Conservation (phyloP, 2,797 vertebrate genomes). For the Emys orbicularis region DNA sequence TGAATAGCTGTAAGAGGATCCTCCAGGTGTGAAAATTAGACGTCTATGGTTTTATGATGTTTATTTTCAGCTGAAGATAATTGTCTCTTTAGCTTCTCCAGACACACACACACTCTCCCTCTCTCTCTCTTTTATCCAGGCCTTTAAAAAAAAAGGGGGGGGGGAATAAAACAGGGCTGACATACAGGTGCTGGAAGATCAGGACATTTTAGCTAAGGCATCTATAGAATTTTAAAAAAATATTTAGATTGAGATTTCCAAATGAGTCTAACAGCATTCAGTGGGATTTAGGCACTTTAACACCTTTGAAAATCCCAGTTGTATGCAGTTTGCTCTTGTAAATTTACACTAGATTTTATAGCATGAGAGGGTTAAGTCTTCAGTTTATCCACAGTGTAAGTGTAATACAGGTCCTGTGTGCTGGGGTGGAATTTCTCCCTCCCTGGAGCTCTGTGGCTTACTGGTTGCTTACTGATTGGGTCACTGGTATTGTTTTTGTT, state of each 20-base stretch:
- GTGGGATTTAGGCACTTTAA: constrained; percentile 34
- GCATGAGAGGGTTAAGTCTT: not conserved
- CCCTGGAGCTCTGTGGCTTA: not conserved
- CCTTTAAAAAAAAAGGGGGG: not conserved
- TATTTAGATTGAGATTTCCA: constrained; percentile 58
- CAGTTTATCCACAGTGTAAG: not conserved
- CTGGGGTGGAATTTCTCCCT: not conserved
- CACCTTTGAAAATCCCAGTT: constrained; percentile 12
- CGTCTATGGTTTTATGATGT: constrained; percentile 82
- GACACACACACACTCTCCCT: constrained; percentile 4
- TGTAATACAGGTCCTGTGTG: rapidly evolving
- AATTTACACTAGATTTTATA: constrained; percentile 7
- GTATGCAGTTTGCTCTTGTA: not conserved
- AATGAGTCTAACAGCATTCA: constrained; percentile 48
- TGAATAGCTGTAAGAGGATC: constrained; percentile 80
- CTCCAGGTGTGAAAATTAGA: constrained; percentile 83
- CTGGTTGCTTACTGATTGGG: not conserved
- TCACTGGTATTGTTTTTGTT: not conserved
- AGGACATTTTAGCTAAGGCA: constrained; percentile 34
- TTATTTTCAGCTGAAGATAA: constrained; percentile 82
- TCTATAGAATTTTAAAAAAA: constrained; percentile 54
- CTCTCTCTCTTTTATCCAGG: constrained; percentile 44
- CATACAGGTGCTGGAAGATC: constrained; percentile 54
- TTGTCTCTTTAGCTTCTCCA: constrained; percentile 79
- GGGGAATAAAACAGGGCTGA: not conserved